Conservation (phyloP, 2,113 vertebrate genomes). For the Parotia lawesii region DNA sequence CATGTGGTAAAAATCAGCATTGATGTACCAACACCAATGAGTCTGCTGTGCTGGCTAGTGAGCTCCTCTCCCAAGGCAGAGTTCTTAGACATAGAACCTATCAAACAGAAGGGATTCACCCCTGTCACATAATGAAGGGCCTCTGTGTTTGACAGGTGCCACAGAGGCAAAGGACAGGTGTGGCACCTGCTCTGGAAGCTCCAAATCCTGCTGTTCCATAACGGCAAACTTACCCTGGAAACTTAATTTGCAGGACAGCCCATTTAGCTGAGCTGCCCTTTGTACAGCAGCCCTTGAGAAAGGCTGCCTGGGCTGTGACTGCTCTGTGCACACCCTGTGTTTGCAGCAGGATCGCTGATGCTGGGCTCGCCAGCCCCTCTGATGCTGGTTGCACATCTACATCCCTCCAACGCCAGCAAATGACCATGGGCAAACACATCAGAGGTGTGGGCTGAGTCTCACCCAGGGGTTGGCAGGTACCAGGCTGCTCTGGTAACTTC, state of each 20-base stretch:
- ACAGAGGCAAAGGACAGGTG: background rate
- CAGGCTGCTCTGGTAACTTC: background rate
- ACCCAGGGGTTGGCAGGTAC: background rate
- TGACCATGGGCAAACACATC: accelerated
- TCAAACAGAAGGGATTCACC: background rate
- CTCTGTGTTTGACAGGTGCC: background rate
- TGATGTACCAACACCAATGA: too few relatives aligned
- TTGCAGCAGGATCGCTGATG: accelerated
- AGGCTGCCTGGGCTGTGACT: background rate
- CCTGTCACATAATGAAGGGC: background rate
- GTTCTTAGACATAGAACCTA: background rate
- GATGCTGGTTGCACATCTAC: background rate
- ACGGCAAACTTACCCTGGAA: background rate
- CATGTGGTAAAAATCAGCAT: background rate
- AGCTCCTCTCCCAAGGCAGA: background rate
- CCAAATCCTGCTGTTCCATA: background rate
- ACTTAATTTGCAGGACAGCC: accelerated
- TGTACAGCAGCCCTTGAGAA: background rate
- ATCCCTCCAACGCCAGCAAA: background rate
- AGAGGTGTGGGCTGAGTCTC: background rate
- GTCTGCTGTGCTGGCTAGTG: background rate
- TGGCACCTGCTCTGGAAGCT: background rate
- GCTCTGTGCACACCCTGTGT: background rate
- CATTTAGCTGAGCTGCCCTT: background rate
- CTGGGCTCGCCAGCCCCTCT: background rate